Percentiles rank a stretch among this genome's conserved stretches.
phyloP scores from a whole-genome alignment of 2,797 vertebrate species.

The Ammospiza maritima region DNA sequence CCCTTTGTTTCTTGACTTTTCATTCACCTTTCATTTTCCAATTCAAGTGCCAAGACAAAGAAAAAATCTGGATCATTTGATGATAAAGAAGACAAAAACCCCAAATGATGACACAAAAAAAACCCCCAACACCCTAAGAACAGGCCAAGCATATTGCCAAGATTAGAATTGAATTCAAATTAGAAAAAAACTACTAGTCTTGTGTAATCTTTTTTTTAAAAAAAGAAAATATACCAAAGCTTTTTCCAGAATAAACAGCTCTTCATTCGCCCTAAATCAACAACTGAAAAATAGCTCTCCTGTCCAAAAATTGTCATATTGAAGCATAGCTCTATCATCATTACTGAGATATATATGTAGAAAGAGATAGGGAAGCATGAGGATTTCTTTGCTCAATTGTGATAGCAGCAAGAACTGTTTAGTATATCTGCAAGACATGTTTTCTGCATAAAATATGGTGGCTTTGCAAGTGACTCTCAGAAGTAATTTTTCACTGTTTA shows the following conservation, averaged over 20 bases:
- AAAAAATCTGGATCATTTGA: not conserved
- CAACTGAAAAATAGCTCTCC: not conserved
- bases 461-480: not conserved
- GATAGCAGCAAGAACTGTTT: not conserved
- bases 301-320: conserved; percentile 6
- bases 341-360: conserved; percentile 14
- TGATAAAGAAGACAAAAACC: not conserved
- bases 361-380: not conserved
- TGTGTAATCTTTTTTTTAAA: not conserved
- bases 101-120: not conserved
- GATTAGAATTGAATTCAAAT: conserved; percentile 20
- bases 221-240: not conserved
- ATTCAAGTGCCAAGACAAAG: not conserved
- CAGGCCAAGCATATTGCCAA: not conserved
- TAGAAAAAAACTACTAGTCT: not conserved
- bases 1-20: not conserved
- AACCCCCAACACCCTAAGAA: not conserved
- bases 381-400: conserved; percentile 19
- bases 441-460: conserved; percentile 19
- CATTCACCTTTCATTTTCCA: not conserved
- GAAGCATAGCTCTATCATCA: not conserved
- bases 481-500: conserved; percentile 34
- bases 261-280: not conserved
- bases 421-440: not conserved
- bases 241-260: not conserved